A percentile compares a stretch with the other conserved stretches of the same genome.
Conservation (phyloP, 2,888 invertebrate species). For the Drosophila quinaria region DNA sequence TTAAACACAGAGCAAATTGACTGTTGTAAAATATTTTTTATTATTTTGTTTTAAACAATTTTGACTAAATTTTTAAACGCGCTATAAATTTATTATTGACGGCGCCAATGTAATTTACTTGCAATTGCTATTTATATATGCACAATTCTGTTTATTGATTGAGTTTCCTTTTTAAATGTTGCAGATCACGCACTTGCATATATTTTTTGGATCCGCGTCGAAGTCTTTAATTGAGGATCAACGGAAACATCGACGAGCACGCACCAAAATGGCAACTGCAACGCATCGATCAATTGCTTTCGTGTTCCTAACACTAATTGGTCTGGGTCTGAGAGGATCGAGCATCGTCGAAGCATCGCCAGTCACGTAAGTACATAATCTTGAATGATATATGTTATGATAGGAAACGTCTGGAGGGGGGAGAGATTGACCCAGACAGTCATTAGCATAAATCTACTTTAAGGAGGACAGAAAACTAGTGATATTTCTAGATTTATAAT, state of each 20-base stretch:
- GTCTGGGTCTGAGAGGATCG: slow-evolving; percentile 68
- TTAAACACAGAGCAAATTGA: slow-evolving; percentile 3
- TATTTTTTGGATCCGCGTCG: slow-evolving; percentile 38
- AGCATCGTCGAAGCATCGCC: slow-evolving; percentile 62
- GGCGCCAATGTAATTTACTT: slow-evolving; percentile 38
- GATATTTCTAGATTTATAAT: no score
- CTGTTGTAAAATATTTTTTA: background rate
- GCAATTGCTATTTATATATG: slow-evolving; percentile 5
- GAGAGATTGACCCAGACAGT: background rate
- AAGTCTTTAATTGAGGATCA: slow-evolving; percentile 53
- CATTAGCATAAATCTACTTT: background rate
- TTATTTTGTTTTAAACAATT: background rate
- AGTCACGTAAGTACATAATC: slow-evolving; percentile 69
- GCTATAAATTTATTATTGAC: slow-evolving; percentile 4
- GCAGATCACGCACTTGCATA: slow-evolving; percentile 48
- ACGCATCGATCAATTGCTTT: slow-evolving; percentile 67
- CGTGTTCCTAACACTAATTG: slow-evolving; percentile 80
- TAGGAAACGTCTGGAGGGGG: background rate
- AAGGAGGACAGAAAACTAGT: background rate
- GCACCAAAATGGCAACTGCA: slow-evolving; percentile 44
- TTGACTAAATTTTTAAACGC: slow-evolving; percentile 11
- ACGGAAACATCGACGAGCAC: slow-evolving; percentile 28
- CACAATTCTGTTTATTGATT: slow-evolving; percentile 23
- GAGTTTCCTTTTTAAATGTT: slow-evolving; percentile 24
- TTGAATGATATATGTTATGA: background rate